Conservation (phyloP, 2,113 vertebrate genomes). For the cat (Felis catus) region F.catus_Fca126_mat1.0 CM031414.1:25929501-25930000, state of each 20-base stretch:
- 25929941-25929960: neutral
- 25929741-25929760: neutral
- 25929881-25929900: neutral
- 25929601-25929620: neutral
- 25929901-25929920: neutral
- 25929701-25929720: neutral
- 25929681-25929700: neutral
- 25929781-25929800: neutral
- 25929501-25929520: neutral
- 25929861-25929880: neutral
- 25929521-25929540: neutral
- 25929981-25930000: neutral
- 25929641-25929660: neutral
- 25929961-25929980: neutral
- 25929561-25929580: neutral
- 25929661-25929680: neutral
- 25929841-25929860: neutral
- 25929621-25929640: neutral
- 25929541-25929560: neutral
- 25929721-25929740: rapidly evolving
- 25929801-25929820: neutral
- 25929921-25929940: neutral
- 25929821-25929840: neutral
- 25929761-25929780: neutral
- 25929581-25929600: neutral